Evolutionary conservation across 2,888 invertebrate genomes (phyloP).

Genomic region (Pogonocherus hispidulus): DNA sequence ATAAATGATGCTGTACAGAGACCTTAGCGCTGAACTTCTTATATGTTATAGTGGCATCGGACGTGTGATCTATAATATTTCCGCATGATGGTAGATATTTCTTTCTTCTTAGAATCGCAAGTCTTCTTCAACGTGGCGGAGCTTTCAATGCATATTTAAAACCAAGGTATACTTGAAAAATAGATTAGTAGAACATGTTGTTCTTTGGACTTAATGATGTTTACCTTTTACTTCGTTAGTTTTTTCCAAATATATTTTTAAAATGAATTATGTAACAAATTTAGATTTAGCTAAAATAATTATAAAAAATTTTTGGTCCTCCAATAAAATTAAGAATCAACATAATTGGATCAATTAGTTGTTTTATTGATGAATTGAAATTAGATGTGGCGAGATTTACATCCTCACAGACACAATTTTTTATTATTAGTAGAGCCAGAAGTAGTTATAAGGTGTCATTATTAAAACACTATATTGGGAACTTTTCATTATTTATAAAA

Average conservation of each 20-base stretch:
- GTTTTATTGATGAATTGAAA: no score
- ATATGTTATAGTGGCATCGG: constrained; percentile 12
- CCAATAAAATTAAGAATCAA: no score
- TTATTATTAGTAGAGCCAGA: no score
- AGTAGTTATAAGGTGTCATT: no score
- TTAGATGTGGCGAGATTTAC: no score
- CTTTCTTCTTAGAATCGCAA: constrained; percentile 27
- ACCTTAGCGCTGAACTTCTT: constrained; percentile 28
- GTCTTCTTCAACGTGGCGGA: constrained; percentile 12
- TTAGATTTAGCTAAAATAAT: no score
- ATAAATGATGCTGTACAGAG: constrained; percentile 9
- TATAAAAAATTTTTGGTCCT: no score
- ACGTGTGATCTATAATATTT: constrained; percentile 13
- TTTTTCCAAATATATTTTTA: neutral
- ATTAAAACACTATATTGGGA: no score
- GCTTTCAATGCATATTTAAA: constrained; percentile 9
- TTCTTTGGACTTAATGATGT: neutral
- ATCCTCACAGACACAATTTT: no score
- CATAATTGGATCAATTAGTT: no score
- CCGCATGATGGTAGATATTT: constrained; percentile 24
- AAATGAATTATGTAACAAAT: no score
- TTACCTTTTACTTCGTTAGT: neutral
- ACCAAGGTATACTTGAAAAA: constrained; percentile 26
- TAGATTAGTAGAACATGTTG: neutral
- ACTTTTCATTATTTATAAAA: no score